phyloP scores from a whole-genome alignment of 2,888 invertebrate genomes.

The Agelastica alni region DNA sequence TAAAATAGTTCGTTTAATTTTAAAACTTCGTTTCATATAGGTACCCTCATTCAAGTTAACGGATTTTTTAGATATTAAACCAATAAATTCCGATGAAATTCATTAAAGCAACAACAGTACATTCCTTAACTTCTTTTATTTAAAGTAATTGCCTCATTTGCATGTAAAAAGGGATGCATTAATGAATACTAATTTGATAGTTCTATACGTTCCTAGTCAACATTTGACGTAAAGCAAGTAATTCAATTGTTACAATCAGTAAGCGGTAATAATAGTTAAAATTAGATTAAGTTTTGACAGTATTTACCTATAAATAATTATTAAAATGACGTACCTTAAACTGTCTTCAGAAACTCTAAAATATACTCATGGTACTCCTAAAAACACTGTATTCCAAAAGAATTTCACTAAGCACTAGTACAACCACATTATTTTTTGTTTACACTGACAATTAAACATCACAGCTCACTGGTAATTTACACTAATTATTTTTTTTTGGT shows the following conservation, averaged over 20 bases:
- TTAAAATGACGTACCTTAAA: neutral
- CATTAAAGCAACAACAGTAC: too few relatives aligned
- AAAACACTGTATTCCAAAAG: conserved; percentile 34
- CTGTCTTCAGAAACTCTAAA: conserved; percentile 4
- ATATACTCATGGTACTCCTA: conserved; percentile 24
- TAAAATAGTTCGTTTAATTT: too few relatives aligned
- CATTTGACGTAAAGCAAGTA: conserved; percentile 6
- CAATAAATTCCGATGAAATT: too few relatives aligned
- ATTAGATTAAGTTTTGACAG: neutral
- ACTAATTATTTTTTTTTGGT: neutral
- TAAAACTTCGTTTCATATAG: too few relatives aligned
- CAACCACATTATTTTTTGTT: conserved; percentile 36
- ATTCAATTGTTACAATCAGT: conserved; percentile 5
- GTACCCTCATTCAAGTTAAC: too few relatives aligned
- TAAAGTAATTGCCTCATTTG: too few relatives aligned
- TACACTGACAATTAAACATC: conserved; percentile 40
- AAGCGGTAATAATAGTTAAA: conserved; percentile 1
- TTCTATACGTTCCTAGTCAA: too few relatives aligned
- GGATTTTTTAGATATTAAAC: too few relatives aligned
- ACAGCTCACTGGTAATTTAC: conserved; percentile 34
- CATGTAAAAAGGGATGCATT: too few relatives aligned
- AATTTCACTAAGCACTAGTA: conserved; percentile 26
- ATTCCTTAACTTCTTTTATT: too few relatives aligned
- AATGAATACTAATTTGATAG: neutral
- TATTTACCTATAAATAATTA: neutral